Evolutionary conservation across 1,140 invertebrate species (phyloP).

Genomic region (Solenopsis invicta): DNA sequence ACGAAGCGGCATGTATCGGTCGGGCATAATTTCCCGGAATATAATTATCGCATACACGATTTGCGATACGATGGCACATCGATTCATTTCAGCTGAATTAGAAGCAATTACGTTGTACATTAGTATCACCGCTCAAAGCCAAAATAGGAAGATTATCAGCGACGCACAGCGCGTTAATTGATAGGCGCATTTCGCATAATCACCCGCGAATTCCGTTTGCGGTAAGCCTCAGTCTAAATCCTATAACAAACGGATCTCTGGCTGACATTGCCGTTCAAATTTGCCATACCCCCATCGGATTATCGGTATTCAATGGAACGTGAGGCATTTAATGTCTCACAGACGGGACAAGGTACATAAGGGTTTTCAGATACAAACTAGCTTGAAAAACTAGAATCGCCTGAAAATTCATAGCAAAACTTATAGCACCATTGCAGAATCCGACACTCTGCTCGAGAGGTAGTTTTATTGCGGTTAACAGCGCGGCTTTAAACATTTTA

Average conservation of each 20-base stretch:
- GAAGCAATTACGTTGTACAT: slow-evolving; percentile 49
- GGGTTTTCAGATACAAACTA: neutral
- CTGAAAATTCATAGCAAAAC: neutral
- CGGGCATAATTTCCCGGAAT: neutral
- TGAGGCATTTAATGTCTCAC: neutral
- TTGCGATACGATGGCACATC: slow-evolving; percentile 11
- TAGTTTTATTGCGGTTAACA: neutral
- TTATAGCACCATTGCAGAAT: neutral
- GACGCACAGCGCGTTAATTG: slow-evolving; percentile 44
- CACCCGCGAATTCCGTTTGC: slow-evolving; percentile 41
- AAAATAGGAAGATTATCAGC: slow-evolving; percentile 43
- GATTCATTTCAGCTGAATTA: slow-evolving; percentile 47
- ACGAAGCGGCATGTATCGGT: neutral
- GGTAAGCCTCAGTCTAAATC: slow-evolving; percentile 37
- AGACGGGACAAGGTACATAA: neutral
- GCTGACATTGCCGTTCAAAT: slow-evolving; percentile 36
- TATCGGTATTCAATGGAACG: slow-evolving; percentile 36
- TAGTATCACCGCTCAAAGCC: slow-evolving; percentile 22
- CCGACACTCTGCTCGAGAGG: neutral
- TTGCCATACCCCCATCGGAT: neutral
- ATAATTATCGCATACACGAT: neutral
- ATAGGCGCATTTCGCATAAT: slow-evolving; percentile 50
- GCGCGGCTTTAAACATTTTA: neutral
- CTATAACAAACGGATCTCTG: slow-evolving; percentile 29
- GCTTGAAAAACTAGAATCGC: neutral